phyloP scores from a whole-genome alignment of 1,140 invertebrate genomes.

The Ladona fulva region DNA sequence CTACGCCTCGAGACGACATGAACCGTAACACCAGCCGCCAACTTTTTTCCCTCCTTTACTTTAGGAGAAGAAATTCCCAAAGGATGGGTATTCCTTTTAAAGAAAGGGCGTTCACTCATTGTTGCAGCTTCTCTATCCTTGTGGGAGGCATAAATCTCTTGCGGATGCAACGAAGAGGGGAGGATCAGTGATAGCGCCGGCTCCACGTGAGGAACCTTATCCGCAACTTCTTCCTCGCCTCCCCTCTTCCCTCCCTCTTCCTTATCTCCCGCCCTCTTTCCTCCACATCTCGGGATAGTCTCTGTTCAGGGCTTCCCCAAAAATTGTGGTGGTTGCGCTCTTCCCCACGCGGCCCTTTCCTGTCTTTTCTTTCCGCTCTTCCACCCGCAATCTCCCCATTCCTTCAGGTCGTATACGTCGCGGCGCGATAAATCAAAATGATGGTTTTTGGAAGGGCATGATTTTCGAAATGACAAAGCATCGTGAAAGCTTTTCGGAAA shows the following conservation, averaged over 20 bases:
- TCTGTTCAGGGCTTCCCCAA: not conserved
- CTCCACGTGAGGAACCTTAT: too few relatives aligned
- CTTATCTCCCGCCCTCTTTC: not conserved
- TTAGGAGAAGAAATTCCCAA: too few relatives aligned
- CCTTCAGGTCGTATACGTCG: not conserved
- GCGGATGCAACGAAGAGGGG: not conserved
- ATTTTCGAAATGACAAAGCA: not conserved
- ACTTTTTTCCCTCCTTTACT: too few relatives aligned
- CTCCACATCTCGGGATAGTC: not conserved
- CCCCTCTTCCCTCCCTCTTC: not conserved
- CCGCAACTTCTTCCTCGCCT: not conserved
- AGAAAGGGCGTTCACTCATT: not conserved
- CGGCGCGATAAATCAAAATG: not conserved
- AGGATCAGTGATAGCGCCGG: too few relatives aligned
- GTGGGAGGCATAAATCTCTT: not conserved
- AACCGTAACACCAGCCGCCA: too few relatives aligned
- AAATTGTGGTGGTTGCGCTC: not conserved
- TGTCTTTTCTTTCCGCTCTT: not conserved
- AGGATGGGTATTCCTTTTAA: not conserved
- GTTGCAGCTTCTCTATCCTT: not conserved
- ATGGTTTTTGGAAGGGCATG: not conserved
- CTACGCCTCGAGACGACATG: too few relatives aligned
- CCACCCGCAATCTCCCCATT: not conserved
- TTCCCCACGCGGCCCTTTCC: not conserved
- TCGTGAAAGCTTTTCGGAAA: not conserved